Evolutionary conservation across 64 coral and sea anemone species (phyloP).

Genomic region (Stichodactyla helianthus): DNA sequence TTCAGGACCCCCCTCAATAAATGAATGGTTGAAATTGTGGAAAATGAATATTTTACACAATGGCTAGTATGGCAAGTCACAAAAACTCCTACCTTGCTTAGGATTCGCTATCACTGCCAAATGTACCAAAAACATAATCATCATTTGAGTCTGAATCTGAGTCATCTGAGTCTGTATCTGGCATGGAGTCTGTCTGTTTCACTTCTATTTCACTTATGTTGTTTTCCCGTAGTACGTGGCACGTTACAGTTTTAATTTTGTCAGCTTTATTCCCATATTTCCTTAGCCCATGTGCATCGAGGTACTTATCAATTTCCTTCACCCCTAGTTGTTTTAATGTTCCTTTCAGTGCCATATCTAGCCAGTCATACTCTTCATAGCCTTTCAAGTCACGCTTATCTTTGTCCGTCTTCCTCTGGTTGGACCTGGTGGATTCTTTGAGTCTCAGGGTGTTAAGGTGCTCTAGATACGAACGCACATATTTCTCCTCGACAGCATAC

Average conservation of each 20-base stretch:
- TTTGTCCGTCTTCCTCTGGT: conserved; percentile 29
- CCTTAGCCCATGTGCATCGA: conserved; percentile 6
- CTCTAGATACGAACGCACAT: conserved; percentile 41
- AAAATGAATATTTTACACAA: not conserved
- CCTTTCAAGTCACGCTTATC: conserved; percentile 46
- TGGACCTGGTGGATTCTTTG: conserved; percentile 35
- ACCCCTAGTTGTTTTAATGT: not conserved
- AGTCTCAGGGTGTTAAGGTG: conserved; percentile 37
- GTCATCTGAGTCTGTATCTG: no score
- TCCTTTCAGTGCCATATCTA: conserved; percentile 22
- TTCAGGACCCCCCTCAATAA: no score
- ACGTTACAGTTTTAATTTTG: conserved; percentile 25
- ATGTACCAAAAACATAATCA: not conserved
- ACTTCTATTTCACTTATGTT: not conserved
- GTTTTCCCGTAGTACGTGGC: not conserved
- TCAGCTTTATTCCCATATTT: conserved; percentile 22
- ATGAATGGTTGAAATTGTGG: no score
- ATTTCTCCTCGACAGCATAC: conserved; percentile 46
- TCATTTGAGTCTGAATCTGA: not conserved
- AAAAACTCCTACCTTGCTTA: not conserved
- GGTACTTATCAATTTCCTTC: conserved; percentile 34
- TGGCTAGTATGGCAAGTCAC: not conserved
- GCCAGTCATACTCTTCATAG: conserved; percentile 47
- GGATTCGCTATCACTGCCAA: not conserved
- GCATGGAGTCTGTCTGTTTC: not conserved